A percentile compares a stretch with the other conserved stretches of the same genome.
Evolutionary conservation across 2,888 invertebrate genomes (phyloP).

Genomic region (Cataglyphis cursor): DNA sequence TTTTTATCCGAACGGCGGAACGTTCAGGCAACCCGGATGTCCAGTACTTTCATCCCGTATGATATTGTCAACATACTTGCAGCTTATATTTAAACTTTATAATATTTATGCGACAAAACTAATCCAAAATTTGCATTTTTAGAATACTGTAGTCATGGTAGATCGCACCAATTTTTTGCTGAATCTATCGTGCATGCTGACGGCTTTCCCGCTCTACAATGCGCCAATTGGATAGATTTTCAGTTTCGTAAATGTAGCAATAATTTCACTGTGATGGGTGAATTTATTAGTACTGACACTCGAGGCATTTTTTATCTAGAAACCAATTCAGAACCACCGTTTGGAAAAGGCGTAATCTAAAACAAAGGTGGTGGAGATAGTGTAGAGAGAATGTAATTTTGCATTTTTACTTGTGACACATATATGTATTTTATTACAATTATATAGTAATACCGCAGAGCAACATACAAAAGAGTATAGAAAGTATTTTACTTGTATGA

Average conservation of each 20-base stretch:
- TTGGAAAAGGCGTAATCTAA: conserved; percentile 86
- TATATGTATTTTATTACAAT: conserved; percentile 29
- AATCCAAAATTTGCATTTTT: conserved; percentile 76
- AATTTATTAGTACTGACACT: conserved; percentile 83
- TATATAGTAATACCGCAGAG: background rate
- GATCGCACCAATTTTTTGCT: conserved; percentile 89
- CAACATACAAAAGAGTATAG: conserved; percentile 38
- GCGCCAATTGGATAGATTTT: conserved; percentile 88
- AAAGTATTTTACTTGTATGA: conserved; percentile 47
- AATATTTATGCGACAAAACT: background rate
- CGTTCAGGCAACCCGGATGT: conserved; percentile 91
- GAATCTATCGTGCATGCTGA: conserved; percentile 89
- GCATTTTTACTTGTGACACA: background rate
- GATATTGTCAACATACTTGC: background rate
- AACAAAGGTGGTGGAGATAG: background rate
- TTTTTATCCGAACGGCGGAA: conserved; percentile 92
- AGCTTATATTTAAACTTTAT: background rate
- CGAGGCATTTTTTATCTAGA: conserved; percentile 89
- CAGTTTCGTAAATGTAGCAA: conserved; percentile 85
- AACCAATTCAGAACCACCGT: conserved; percentile 88
- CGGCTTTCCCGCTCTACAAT: conserved; percentile 89
- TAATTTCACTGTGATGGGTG: conserved; percentile 88
- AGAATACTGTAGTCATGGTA: conserved; percentile 91
- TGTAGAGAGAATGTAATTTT: background rate
- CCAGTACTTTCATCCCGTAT: conserved; percentile 84